A percentile compares a stretch with the other conserved stretches of the same genome.
phyloP scores from a whole-genome alignment of 2,888 invertebrate species.

The Pterostichus madidus region DNA sequence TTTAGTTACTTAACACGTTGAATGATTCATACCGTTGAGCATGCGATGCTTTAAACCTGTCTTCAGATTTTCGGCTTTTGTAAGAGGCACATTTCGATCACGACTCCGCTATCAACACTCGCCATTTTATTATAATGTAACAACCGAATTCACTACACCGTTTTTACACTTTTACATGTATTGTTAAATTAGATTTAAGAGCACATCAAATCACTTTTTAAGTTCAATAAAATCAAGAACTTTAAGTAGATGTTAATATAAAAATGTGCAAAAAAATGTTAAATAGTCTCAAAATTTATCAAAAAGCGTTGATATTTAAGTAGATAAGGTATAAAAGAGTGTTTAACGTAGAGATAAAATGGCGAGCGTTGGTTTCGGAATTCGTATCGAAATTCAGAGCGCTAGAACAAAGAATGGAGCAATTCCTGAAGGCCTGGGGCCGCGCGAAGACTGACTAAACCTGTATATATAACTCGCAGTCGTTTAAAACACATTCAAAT shows the following conservation, averaged over 20 bases:
- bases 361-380: neutral
- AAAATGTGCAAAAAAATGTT: slow-evolving; percentile 15
- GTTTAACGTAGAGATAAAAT: slow-evolving; percentile 27
- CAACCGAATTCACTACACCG: slow-evolving; percentile 39
- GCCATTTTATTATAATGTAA: slow-evolving; percentile 11
- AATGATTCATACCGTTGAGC: slow-evolving; percentile 33
- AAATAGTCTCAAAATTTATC: slow-evolving; percentile 2
- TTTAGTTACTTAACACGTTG: slow-evolving; percentile 39
- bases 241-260: slow-evolving; percentile 17
- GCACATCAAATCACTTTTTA: slow-evolving; percentile 42
- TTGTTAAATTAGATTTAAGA: slow-evolving; percentile 38
- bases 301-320: slow-evolving; percentile 22
- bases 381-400: neutral
- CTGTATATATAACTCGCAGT: slow-evolving; percentile 71
- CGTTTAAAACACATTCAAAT: slow-evolving; percentile 68
- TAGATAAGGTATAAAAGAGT: slow-evolving; percentile 17
- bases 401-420: slow-evolving; percentile 54
- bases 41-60: slow-evolving; percentile 53
- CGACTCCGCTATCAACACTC: neutral
- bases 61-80: slow-evolving; percentile 57
- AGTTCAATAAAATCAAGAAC: slow-evolving; percentile 8
- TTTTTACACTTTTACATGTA: slow-evolving; percentile 53
- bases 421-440: slow-evolving; percentile 49
- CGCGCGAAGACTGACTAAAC: slow-evolving; percentile 71
- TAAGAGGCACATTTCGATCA: slow-evolving; percentile 31